These are phyloP conservation scores for Platalea minor DNA, from an alignment of 2,797 vertebrate genomes.

Conservation along the genomic window DNA sequence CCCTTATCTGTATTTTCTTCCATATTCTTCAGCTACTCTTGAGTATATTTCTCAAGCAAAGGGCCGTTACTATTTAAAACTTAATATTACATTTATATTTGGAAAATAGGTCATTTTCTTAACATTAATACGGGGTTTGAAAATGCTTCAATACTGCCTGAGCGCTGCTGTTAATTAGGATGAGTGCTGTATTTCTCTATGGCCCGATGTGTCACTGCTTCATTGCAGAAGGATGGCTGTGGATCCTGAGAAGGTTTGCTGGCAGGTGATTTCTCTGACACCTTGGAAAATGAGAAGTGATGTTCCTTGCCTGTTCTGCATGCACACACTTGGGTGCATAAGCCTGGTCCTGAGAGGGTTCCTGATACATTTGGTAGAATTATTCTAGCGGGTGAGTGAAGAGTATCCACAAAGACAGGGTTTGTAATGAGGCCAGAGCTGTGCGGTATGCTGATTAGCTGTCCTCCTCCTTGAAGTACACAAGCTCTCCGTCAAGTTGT, in stretches of 20 bases:
- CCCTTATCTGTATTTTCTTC: background rate
- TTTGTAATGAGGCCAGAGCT: background rate
- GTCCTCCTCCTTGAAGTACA: background rate
- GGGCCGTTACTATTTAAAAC: background rate
- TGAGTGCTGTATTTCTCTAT: background rate
- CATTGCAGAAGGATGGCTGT: background rate
- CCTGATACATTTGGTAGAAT: background rate
- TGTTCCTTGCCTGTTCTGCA: background rate
- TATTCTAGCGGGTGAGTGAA: background rate
- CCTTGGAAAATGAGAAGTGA: background rate
- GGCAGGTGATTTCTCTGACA: background rate
- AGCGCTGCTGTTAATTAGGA: background rate
- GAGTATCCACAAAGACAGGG: background rate
- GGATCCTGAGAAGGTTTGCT: background rate
- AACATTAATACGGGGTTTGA: background rate
- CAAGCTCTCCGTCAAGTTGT: background rate
- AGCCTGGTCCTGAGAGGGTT: background rate
- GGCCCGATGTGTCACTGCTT: background rate
- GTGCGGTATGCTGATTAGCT: background rate
- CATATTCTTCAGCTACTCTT: background rate
- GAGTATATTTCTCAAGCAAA: background rate
- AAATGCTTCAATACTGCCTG: background rate
- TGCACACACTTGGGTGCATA: background rate
- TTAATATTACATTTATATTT: background rate
- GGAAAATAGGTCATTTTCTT: background rate